Evolutionary conservation across 2,113 vertebrate species (phyloP).

Genomic region (Hypocryptadius cinnamomeus): DNA sequence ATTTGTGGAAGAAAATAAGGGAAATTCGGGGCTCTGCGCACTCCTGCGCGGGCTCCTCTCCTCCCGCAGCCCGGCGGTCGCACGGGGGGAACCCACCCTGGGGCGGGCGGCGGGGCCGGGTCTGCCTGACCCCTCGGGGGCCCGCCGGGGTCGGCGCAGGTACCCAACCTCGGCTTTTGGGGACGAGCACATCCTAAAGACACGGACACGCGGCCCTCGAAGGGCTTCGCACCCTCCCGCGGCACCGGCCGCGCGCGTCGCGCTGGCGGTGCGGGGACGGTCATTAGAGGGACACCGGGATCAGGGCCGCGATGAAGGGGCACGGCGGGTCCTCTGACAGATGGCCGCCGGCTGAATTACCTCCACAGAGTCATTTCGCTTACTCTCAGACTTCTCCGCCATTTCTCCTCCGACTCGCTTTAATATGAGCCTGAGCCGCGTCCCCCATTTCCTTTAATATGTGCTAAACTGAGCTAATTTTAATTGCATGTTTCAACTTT

Average conservation of each 20-base stretch:
- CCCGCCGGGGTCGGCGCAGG: neutral
- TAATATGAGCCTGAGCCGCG: neutral
- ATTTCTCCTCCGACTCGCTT: conserved; percentile 22
- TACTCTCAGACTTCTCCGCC: neutral
- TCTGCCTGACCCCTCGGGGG: neutral
- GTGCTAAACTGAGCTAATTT: conserved; percentile 69
- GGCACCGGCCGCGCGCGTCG: rapidly evolving
- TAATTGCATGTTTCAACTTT: conserved; percentile 72
- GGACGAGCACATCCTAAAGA: rapidly evolving
- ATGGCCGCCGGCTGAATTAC: neutral
- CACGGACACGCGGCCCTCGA: rapidly evolving
- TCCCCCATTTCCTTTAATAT: conserved; percentile 43
- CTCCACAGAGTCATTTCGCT: neutral
- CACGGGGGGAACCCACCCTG: neutral
- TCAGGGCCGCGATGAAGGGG: neutral
- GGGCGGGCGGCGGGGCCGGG: neutral
- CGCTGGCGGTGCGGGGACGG: neutral
- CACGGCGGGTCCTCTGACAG: neutral
- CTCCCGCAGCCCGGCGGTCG: neutral
- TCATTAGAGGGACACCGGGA: neutral
- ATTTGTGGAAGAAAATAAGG: neutral
- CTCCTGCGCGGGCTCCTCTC: neutral
- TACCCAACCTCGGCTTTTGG: neutral
- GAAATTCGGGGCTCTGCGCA: neutral
- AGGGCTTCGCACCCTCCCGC: neutral